A percentile compares a stretch with the other conserved stretches of the same genome.
These are phyloP conservation scores for Pelobates cultripes DNA, from an alignment of 2,797 vertebrate genomes.

Conservation along the genomic window DNA sequence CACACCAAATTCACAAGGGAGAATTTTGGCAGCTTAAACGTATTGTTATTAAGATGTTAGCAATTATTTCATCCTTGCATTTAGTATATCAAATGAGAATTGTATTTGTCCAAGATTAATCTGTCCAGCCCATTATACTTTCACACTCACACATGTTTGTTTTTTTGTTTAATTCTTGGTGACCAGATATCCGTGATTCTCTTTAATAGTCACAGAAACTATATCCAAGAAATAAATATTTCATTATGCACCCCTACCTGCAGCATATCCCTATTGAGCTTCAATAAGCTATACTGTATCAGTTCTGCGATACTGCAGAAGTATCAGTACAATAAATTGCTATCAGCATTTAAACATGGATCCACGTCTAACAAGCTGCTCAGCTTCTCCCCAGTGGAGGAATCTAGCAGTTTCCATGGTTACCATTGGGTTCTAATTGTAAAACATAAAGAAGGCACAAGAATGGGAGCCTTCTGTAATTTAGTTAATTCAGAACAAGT, in stretches of 20 bases:
- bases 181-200: too few species aligned
- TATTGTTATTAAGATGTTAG: too few species aligned
- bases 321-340: constrained; percentile 16
- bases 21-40: too few species aligned
- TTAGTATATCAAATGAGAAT: too few species aligned
- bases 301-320: background rate
- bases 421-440: constrained; percentile 67
- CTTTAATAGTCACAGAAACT: too few species aligned
- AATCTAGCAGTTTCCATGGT: constrained; percentile 64
- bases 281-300: background rate
- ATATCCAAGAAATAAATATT: too few species aligned
- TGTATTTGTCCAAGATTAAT: too few species aligned
- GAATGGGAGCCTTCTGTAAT: constrained; percentile 60
- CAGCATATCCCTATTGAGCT: background rate
- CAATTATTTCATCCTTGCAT: too few species aligned
- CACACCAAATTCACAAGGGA: too few species aligned
- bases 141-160: too few species aligned
- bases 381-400: constrained; percentile 51
- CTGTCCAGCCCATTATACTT: too few species aligned
- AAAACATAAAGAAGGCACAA: constrained; percentile 61
- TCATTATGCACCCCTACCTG: background rate
- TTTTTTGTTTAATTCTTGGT: too few species aligned
- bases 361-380: constrained; percentile 16
- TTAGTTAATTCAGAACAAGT: constrained; percentile 67
- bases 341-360: constrained; percentile 14